Conservation (phyloP, 2,888 invertebrate genomes). For the Siphonodentalium dalli region DNA sequence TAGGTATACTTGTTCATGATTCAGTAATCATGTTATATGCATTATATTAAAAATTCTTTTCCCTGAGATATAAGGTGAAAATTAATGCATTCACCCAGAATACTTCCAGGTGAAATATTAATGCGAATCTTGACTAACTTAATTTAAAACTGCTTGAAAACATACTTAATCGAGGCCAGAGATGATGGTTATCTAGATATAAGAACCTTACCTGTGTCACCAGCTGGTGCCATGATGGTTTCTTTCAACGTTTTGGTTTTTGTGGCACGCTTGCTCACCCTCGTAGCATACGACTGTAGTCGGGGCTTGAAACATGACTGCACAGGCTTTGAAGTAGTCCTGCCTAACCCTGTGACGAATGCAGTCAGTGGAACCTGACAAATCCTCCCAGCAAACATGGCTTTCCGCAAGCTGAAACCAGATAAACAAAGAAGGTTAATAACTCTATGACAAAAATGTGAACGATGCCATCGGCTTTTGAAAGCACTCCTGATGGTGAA, state of each 20-base stretch:
- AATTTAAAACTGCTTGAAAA: too few relatives aligned
- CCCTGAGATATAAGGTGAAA: too few relatives aligned
- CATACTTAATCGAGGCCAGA: neutral
- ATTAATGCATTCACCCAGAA: too few relatives aligned
- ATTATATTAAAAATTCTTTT: too few relatives aligned
- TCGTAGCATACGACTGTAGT: slow-evolving; percentile 35
- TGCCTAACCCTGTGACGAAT: slow-evolving; percentile 33
- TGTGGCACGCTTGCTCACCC: slow-evolving; percentile 30
- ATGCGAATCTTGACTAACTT: too few relatives aligned
- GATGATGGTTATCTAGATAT: neutral
- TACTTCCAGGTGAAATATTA: too few relatives aligned
- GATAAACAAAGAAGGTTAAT: too few relatives aligned
- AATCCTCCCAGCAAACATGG: slow-evolving; percentile 27
- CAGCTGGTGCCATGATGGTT: slow-evolving; percentile 78
- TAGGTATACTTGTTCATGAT: too few relatives aligned
- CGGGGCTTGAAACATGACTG: slow-evolving; percentile 27
- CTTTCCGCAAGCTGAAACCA: neutral
- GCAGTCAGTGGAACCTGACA: slow-evolving; percentile 35
- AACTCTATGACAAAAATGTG: too few relatives aligned
- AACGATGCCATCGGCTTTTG: too few relatives aligned
- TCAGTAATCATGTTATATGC: too few relatives aligned
- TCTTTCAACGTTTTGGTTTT: slow-evolving; percentile 74
- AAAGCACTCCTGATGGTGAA: too few relatives aligned
- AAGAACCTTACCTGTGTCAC: slow-evolving; percentile 55
- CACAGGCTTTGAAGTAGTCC: slow-evolving; percentile 11